Evolutionary conservation across 2,888 invertebrate species (phyloP).

Genomic region (Mimumesa dahlbomi): DNA sequence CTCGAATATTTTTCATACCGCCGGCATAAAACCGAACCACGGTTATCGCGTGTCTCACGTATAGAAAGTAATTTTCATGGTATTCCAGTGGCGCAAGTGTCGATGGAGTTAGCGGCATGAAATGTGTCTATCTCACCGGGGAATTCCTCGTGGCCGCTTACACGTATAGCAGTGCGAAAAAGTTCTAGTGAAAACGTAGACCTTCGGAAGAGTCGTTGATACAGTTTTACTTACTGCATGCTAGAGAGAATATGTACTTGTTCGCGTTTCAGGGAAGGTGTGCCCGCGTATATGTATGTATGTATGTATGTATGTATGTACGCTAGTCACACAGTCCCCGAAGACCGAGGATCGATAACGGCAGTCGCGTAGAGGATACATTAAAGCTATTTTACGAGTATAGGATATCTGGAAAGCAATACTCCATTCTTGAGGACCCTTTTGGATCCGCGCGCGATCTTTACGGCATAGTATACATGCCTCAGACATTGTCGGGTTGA

Average conservation of each 20-base stretch:
- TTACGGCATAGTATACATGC: constrained; percentile 61
- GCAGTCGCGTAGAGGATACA: constrained; percentile 56
- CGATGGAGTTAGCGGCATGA: too few relatives aligned
- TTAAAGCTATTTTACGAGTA: constrained; percentile 70
- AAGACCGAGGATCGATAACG: constrained; percentile 63
- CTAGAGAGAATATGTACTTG: neutral
- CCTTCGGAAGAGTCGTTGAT: constrained; percentile 40
- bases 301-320: neutral
- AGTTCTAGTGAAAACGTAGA: constrained; percentile 31
- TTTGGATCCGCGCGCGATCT: constrained; percentile 56
- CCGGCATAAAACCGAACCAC: too few relatives aligned
- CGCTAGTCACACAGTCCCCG: constrained; percentile 24
- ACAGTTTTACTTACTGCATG: constrained; percentile 15
- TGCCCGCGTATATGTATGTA: neutral
- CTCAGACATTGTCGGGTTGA: constrained; percentile 56
- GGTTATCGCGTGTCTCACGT: too few relatives aligned
- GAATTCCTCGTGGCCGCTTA: too few relatives aligned
- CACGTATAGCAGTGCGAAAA: constrained; percentile 12
- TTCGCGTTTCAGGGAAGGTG: neutral
- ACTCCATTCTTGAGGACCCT: constrained; percentile 69
- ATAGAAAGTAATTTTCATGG: too few relatives aligned
- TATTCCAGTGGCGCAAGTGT: too few relatives aligned
- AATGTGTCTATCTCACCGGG: too few relatives aligned
- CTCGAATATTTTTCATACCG: too few relatives aligned
- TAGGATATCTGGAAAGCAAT: constrained; percentile 70